A percentile compares a stretch with the other conserved stretches of the same genome.
Evolutionary conservation across 2,888 invertebrate species (phyloP).

Genomic region (Ectobius pallidus): DNA sequence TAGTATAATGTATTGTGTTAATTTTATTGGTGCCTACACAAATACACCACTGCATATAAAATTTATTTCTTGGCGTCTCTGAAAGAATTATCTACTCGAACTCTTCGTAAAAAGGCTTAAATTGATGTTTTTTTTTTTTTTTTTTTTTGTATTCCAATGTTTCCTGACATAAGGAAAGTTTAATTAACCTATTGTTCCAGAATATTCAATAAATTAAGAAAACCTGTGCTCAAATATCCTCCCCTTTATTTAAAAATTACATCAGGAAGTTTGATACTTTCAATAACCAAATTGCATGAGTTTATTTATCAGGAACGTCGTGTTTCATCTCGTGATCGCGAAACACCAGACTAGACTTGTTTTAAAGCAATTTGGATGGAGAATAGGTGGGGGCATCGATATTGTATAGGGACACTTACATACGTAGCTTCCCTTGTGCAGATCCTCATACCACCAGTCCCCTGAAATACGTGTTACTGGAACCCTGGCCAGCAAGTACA

Average conservation of each 20-base stretch:
- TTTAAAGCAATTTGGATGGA: background rate
- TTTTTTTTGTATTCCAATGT: too few species aligned
- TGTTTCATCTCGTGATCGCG: background rate
- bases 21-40: too few species aligned
- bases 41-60: too few species aligned
- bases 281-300: background rate
- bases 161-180: too few species aligned
- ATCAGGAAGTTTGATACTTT: background rate
- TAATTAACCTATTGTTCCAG: too few species aligned
- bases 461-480: slow-evolving; percentile 8
- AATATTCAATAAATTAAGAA: too few species aligned
- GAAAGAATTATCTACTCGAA: too few species aligned
- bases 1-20: too few species aligned
- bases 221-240: too few species aligned
- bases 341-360: background rate
- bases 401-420: background rate
- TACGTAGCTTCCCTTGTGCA: background rate
- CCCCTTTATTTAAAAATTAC: background rate
- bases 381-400: background rate
- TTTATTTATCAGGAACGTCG: background rate
- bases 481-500: background rate
- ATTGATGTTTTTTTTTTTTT: too few species aligned
- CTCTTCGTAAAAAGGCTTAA: too few species aligned
- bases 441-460: background rate
- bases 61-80: too few species aligned